Evolutionary conservation across 2,888 invertebrate species (phyloP).

Genomic region (Rotaria magnacalcarata): DNA sequence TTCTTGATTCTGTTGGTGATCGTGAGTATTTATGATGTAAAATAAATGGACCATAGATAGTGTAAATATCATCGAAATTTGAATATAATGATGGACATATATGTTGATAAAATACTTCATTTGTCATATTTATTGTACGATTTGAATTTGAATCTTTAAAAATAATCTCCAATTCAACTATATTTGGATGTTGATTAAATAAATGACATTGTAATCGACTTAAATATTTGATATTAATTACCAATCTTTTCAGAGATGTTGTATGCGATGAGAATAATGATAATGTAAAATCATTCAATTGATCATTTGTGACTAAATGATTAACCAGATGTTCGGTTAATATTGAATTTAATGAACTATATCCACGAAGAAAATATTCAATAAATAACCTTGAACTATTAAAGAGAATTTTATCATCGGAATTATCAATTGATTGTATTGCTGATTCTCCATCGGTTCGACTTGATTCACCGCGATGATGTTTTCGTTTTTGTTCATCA

Average conservation of each 20-base stretch:
- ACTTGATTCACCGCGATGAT: not conserved
- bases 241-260: conserved; percentile 65
- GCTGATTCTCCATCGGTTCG: not conserved
- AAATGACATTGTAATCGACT: conserved; percentile 1
- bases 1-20: not conserved
- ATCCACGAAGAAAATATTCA: not conserved
- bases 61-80: not conserved
- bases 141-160: not conserved
- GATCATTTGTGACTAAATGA: conserved; percentile 52
- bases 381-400: not conserved
- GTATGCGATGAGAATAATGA: conserved; percentile 65
- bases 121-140: not conserved
- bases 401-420: not conserved
- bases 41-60: not conserved
- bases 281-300: conserved; percentile 66
- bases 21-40: not conserved
- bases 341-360: not conserved
- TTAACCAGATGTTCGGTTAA: not conserved
- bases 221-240: conserved; percentile 63
- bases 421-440: not conserved
- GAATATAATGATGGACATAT: not conserved
- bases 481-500: not conserved
- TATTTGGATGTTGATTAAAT: not conserved
- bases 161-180: not conserved
- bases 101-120: not conserved